These are phyloP conservation scores for Chalcis sispes DNA, from an alignment of 2,888 invertebrate species.

Conservation along the genomic window DNA sequence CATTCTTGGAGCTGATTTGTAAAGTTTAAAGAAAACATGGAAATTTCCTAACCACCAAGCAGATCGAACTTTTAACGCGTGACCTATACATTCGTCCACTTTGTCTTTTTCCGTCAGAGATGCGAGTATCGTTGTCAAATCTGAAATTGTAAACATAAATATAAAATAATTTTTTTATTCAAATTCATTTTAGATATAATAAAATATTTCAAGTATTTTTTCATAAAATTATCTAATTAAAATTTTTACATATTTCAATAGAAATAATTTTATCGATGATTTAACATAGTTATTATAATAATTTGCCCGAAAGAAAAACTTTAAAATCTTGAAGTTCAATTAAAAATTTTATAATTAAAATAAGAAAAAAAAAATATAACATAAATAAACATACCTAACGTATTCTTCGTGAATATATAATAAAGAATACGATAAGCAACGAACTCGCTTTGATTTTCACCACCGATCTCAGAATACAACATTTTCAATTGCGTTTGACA, in stretches of 20 bases:
- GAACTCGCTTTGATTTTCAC: constrained; percentile 91
- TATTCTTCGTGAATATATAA: constrained; percentile 98
- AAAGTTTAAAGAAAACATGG: constrained; percentile 94
- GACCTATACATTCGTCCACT: constrained; percentile 87
- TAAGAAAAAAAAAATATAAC: not conserved
- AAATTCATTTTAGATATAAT: not conserved
- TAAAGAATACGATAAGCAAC: constrained; percentile 97
- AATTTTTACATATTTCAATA: not conserved
- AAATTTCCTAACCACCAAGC: constrained; percentile 97
- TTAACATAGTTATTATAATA: not conserved
- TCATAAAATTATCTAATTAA: not conserved
- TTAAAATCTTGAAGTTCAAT: too few species aligned
- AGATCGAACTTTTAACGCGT: constrained; percentile 91
- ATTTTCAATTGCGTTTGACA: constrained; percentile 99
- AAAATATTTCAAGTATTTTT: not conserved
- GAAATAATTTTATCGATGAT: not conserved
- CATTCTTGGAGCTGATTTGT: constrained; percentile 94
- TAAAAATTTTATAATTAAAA: not conserved
- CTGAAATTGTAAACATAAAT: constrained; percentile 79
- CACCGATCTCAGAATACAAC: constrained; percentile 90
- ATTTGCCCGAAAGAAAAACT: too few species aligned
- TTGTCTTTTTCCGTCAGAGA: constrained; percentile 87
- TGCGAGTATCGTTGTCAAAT: constrained; percentile 94
- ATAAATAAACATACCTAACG: constrained; percentile 84
- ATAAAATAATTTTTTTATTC: constrained; percentile 31